Evolutionary conservation across 1,140 invertebrate species (phyloP).

Genomic region (Chrysopa pallens): DNA sequence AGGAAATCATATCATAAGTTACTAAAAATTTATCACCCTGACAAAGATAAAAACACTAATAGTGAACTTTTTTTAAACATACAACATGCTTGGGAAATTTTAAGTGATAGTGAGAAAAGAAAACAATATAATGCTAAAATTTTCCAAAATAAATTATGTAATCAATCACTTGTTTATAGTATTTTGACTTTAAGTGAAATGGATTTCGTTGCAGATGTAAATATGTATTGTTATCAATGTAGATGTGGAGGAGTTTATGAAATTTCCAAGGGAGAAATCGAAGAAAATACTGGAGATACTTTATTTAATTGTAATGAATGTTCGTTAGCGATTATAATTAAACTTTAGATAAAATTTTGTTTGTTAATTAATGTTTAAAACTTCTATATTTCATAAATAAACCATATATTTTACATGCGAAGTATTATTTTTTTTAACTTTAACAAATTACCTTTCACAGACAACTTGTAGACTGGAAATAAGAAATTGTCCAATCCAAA

Average conservation of each 20-base stretch:
- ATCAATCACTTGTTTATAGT: no score
- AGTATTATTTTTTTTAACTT: no score
- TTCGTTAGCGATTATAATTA: conserved; percentile 39
- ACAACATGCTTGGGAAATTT: conserved; percentile 40
- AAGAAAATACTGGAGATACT: conserved; percentile 14
- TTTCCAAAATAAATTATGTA: conserved; percentile 3
- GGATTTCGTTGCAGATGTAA: conserved; percentile 19
- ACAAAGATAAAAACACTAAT: conserved; percentile 25
- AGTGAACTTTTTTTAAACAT: conserved; percentile 30
- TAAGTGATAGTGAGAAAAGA: conserved; percentile 29
- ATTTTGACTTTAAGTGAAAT: conserved; percentile 28
- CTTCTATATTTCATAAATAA: not conserved
- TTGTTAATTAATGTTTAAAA: not conserved
- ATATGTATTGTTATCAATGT: conserved; percentile 32
- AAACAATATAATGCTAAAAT: conserved; percentile 37
- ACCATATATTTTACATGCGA: no score
- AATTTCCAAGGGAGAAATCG: conserved; percentile 24
- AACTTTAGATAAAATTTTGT: conserved; percentile 14
- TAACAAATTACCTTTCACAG: no score
- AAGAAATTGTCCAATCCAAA: no score
- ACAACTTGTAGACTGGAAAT: no score
- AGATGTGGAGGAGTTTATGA: conserved; percentile 42
- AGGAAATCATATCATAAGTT: conserved; percentile 41
- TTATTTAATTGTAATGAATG: conserved; percentile 41
- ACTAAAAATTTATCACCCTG: conserved; percentile 38